Base-by-base conservation (phyloP, 2,113 vertebrate species). In the Emberiza fucata region DNA sequence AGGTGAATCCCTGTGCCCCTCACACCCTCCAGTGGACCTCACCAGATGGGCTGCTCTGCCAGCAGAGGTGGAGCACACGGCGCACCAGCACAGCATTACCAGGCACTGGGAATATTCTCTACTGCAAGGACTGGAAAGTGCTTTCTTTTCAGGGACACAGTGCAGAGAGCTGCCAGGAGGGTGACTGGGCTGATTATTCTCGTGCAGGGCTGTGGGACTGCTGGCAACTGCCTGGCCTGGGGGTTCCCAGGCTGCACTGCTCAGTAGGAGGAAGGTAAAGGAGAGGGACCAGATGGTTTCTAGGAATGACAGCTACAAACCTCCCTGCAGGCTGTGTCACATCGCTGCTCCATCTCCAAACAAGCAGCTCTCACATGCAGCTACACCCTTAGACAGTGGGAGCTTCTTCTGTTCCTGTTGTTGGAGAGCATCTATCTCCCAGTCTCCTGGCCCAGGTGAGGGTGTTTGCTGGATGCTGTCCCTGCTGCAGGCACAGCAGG, bases 21-120 rank as follows among this genome's bases (percentile, higher is more conserved):
- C 12, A 1, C 39, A 31, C 0, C 17, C 37, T 61, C 23, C 48
- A 48, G 0, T 7, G 22, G 40, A 3, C 29, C 25, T 61, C 50
- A 59, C 3, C 5, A 5, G 63, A n/a, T 9, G 29, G 12, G 4
- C 39, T 24, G 73, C 57, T 76, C 45, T 14, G 8, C 70, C 75
- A 81, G 63, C 20, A 2, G 28, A 27, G 25, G 35, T 42, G 33
- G 23, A 57, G 35, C 19, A 7, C 7, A 0, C 7, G 33, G 72
- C 63, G 85, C 45, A 68, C 5, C 57, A 65, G 64, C 72, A 81
- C 64, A 35, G 80, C 9, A 23, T 8, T 37, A 15, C 15, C 47
- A 8, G 37, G 44, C 54, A 33, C 48, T 75, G 50, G 64, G 39
- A 75, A 35, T 40, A 33, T 48, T 59, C 47, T 12, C 60, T 8